Percentiles rank a stretch among this genome's conserved stretches.
These are phyloP conservation scores for Ianthella basta DNA, from an alignment of 37 sponge, comb jelly and placozoan genomes.

Conservation along the genomic window DNA sequence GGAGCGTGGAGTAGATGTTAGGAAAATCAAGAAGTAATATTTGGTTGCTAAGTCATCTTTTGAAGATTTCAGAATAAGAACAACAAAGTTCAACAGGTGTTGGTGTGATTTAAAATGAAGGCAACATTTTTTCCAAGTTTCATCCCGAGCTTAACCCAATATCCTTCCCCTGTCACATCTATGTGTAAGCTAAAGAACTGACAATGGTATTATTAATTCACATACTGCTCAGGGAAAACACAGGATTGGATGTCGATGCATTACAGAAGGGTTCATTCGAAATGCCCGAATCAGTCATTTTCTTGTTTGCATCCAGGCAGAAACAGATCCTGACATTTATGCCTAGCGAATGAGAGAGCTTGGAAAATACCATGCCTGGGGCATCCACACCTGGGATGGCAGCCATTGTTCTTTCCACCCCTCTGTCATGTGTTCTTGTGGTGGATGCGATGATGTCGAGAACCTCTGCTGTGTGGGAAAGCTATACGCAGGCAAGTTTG, in stretches of 20 bases:
- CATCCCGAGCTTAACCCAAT: too few species aligned
- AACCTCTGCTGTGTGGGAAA: not conserved
- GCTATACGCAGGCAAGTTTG: not conserved
- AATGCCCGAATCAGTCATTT: not conserved
- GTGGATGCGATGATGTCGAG: not conserved
- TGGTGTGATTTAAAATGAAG: too few species aligned
- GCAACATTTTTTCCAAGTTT: too few species aligned
- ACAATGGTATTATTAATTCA: too few species aligned
- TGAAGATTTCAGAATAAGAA: too few species aligned
- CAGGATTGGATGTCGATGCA: not conserved
- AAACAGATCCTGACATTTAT: not conserved
- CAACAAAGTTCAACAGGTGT: too few species aligned
- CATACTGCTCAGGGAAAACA: too few species aligned
- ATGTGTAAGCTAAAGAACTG: too few species aligned
- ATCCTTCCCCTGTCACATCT: too few species aligned
- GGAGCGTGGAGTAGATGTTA: too few species aligned
- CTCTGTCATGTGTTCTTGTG: not conserved
- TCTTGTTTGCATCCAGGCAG: slow-evolving; percentile 8
- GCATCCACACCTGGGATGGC: not conserved
- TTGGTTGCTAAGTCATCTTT: too few species aligned
- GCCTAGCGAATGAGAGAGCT: slow-evolving; percentile 6
- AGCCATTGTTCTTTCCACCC: slow-evolving; percentile 1
- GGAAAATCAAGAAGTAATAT: too few species aligned
- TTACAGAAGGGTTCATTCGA: slow-evolving; percentile 4
- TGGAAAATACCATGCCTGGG: slow-evolving; percentile 16